Conservation (phyloP, 2,888 invertebrate species). For the Chaitophorus viminalis region DNA sequence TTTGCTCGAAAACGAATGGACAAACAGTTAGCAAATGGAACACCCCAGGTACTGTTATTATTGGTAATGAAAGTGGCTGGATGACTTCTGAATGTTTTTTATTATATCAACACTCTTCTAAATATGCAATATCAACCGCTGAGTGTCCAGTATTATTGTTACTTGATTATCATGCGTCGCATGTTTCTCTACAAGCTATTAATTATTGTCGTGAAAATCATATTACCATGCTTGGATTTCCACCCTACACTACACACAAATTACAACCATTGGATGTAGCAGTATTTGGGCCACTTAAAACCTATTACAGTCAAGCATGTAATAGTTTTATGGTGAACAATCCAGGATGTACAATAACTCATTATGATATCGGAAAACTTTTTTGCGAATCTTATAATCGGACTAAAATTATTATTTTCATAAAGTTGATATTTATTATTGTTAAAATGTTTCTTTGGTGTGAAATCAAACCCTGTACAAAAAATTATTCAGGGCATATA, state of each 20-base stretch:
- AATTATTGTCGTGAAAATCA: constrained; percentile 2
- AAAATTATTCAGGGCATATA: too few relatives aligned
- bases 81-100: too few relatives aligned
- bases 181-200: constrained; percentile 23
- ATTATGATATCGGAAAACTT: constrained; percentile 22
- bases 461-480: too few relatives aligned
- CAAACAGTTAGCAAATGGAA: too few relatives aligned
- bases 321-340: constrained; percentile 2
- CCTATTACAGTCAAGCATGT: constrained; percentile 11
- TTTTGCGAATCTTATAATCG: constrained; percentile 5
- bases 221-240: constrained; percentile 39
- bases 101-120: too few relatives aligned
- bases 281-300: constrained; percentile 7
- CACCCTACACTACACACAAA: constrained; percentile 9
- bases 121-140: too few relatives aligned
- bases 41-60: too few relatives aligned
- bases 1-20: too few relatives aligned
- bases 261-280: constrained; percentile 42
- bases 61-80: too few relatives aligned
- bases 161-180: constrained; percentile 33
- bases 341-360: not conserved
- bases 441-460: too few relatives aligned
- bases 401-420: too few relatives aligned
- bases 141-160: constrained; percentile 14
- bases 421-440: too few relatives aligned